Evolutionary conservation across 1,140 invertebrate genomes (phyloP).

Genomic region (Zaprionus ornatus): DNA sequence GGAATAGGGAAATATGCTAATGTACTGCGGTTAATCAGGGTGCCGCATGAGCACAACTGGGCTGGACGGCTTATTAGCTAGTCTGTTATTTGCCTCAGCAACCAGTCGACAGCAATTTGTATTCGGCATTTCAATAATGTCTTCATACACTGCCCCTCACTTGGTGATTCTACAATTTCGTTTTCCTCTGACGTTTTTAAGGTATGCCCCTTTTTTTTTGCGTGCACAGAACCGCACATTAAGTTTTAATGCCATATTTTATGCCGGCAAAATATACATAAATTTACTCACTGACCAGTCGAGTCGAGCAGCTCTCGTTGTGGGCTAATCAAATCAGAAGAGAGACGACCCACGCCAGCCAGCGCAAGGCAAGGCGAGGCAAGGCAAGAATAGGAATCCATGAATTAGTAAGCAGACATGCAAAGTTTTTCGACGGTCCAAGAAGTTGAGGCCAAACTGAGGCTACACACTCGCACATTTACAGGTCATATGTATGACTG

Average conservation of each 20-base stretch:
- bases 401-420: slow-evolving; percentile 72
- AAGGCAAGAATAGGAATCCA: slow-evolving; percentile 32
- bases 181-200: not conserved
- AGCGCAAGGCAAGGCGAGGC: not conserved
- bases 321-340: slow-evolving; percentile 76
- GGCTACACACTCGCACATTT: slow-evolving; percentile 19
- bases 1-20: slow-evolving; percentile 61
- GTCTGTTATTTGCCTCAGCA: slow-evolving; percentile 60
- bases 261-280: slow-evolving; percentile 75
- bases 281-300: slow-evolving; percentile 61
- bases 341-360: slow-evolving; percentile 42
- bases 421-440: slow-evolving; percentile 53
- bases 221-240: slow-evolving; percentile 71
- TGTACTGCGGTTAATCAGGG: slow-evolving; percentile 59
- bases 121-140: slow-evolving; percentile 43
- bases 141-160: slow-evolving; percentile 13
- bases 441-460: slow-evolving; percentile 32
- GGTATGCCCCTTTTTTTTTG: slow-evolving; percentile 16
- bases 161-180: not conserved
- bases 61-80: slow-evolving; percentile 55
- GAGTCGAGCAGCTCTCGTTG: slow-evolving; percentile 22
- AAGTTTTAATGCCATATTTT: slow-evolving; percentile 81
- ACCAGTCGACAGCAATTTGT: slow-evolving; percentile 41
- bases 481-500: not conserved
- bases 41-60: slow-evolving; percentile 44